phyloP scores from a whole-genome alignment of 2,888 invertebrate genomes.

The Sinodicranocentrus sp. region DNA sequence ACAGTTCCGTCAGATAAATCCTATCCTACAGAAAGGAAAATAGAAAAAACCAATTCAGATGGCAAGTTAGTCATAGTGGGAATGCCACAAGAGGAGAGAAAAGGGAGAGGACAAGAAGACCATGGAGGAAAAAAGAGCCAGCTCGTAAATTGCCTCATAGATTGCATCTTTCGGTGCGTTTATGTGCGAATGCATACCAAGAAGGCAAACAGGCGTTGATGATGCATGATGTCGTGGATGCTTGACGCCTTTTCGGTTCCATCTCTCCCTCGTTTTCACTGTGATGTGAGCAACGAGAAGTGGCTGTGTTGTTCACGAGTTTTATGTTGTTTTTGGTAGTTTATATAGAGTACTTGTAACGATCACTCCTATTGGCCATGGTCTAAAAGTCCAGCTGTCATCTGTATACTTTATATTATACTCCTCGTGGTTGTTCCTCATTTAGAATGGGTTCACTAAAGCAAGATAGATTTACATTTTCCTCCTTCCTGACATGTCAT shows the following conservation, averaged over 20 bases:
- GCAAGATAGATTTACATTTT: constrained; percentile 55
- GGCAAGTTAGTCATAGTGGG: constrained; percentile 48
- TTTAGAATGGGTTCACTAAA: constrained; percentile 35
- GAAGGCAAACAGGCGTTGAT: constrained; percentile 76
- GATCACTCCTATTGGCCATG: not conserved
- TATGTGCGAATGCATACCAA: constrained; percentile 73
- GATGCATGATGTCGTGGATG: constrained; percentile 74
- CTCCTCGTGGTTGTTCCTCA: constrained; percentile 17
- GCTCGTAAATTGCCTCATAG: constrained; percentile 69
- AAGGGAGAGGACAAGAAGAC: not conserved
- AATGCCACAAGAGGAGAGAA: constrained; percentile 9
- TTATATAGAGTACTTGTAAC: not conserved
- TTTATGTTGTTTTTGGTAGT: too few species aligned
- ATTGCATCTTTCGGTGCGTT: constrained; percentile 30
- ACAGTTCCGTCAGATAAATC: constrained; percentile 60
- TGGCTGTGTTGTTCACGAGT: not conserved
- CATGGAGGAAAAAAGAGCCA: not conserved
- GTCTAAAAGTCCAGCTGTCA: constrained; percentile 58
- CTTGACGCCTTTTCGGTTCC: constrained; percentile 69
- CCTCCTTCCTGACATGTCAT: constrained; percentile 51
- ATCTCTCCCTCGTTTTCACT: constrained; percentile 63
- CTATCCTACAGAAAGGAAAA: constrained; percentile 13
- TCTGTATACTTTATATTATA: constrained; percentile 32
- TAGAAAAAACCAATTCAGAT: constrained; percentile 39
- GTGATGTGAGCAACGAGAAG: constrained; percentile 1